These are phyloP conservation scores for Chaetoderma sp. DNA, from an alignment of 2,888 invertebrate species.

Conservation along the genomic window DNA sequence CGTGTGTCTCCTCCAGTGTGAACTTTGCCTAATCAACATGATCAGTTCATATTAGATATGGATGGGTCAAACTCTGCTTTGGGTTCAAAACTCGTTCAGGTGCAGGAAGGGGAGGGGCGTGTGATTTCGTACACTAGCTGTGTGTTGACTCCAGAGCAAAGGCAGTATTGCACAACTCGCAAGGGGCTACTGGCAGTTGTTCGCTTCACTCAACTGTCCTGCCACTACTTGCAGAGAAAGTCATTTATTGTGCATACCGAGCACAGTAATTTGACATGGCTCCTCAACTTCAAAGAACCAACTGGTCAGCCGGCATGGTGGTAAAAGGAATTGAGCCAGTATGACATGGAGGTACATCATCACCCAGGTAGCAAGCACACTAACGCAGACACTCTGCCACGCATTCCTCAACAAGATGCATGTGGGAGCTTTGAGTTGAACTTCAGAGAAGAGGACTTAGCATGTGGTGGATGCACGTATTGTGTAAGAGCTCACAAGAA, in stretches of 20 bases:
- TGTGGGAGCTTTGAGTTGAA: neutral
- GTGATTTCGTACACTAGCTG: neutral
- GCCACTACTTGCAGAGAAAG: too few species aligned
- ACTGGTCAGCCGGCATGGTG: neutral
- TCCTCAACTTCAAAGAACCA: too few species aligned
- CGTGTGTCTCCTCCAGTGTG: too few species aligned
- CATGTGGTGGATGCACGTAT: neutral
- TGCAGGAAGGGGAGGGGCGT: neutral
- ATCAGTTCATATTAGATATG: too few species aligned
- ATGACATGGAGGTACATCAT: neutral
- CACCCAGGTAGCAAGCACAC: neutral
- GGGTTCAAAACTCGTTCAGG: neutral
- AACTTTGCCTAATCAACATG: too few species aligned
- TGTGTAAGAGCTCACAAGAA: neutral
- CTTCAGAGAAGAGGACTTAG: too few species aligned
- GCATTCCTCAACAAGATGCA: neutral
- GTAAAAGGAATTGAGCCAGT: neutral
- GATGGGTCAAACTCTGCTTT: neutral
- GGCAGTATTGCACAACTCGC: neutral
- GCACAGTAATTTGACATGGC: too few species aligned
- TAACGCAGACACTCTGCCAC: conserved; percentile 3
- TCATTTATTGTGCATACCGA: too few species aligned
- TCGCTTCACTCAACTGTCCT: too few species aligned
- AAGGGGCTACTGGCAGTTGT: neutral
- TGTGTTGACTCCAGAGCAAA: neutral